Evolutionary conservation across 2,113 vertebrate genomes (phyloP).

Genomic region (Aegypius monachus): DNA sequence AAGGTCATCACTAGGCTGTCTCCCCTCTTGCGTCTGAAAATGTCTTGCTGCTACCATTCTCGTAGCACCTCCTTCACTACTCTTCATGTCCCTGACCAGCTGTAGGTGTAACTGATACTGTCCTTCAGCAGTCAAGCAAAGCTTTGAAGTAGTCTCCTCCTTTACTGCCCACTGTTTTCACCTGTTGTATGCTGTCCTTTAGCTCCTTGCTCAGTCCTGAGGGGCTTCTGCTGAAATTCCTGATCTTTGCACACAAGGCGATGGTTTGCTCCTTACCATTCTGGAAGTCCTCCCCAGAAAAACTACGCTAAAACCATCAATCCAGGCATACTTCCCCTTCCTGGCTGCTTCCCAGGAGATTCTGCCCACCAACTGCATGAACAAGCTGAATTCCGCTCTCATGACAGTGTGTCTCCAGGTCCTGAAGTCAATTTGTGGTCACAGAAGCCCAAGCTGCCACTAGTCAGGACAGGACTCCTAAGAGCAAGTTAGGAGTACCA

Average conservation of each 20-base stretch:
- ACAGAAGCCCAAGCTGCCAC: not conserved
- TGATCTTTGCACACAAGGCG: rapidly evolving
- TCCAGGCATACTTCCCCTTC: not conserved
- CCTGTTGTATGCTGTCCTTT: rapidly evolving
- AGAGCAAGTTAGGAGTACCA: not conserved
- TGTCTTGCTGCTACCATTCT: not conserved
- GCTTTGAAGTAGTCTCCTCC: not conserved
- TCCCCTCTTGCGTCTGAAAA: not conserved
- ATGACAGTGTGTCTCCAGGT: rapidly evolving
- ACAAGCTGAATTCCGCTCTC: not conserved
- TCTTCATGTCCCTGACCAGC: not conserved
- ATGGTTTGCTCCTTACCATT: not conserved
- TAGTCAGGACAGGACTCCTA: not conserved
- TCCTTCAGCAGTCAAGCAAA: not conserved
- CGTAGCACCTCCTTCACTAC: not conserved
- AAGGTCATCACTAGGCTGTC: not conserved
- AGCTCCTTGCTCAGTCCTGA: not conserved
- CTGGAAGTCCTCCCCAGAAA: not conserved
- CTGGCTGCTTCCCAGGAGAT: not conserved
- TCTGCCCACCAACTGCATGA: not conserved
- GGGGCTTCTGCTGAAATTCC: not conserved
- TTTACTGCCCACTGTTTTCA: rapidly evolving
- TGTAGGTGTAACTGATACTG: not conserved
- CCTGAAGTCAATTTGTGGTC: not conserved
- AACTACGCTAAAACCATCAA: not conserved